Conservation (phyloP, 2,113 vertebrate genomes). For the Dascyllus trimaculatus region DNA sequence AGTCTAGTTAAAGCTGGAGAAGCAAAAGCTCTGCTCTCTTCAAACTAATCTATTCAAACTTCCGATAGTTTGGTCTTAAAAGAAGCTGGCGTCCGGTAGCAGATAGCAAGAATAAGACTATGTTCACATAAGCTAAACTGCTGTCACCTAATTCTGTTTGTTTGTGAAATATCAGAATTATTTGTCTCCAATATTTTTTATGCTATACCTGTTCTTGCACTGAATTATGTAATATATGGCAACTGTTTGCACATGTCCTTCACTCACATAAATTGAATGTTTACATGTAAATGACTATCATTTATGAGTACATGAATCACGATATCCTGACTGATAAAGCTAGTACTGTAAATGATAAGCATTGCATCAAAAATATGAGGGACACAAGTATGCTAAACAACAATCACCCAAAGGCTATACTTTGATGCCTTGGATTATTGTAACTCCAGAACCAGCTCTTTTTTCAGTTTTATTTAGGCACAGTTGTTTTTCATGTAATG, state of each 20-base stretch:
- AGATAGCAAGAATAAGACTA: not conserved
- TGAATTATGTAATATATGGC: not conserved
- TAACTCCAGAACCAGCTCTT: not conserved
- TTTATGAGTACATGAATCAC: not conserved
- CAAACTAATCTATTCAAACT: not conserved
- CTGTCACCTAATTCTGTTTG: not conserved
- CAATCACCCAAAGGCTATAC: not conserved
- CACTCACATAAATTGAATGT: conserved; percentile 6
- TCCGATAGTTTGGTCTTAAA: not conserved
- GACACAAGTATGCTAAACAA: not conserved
- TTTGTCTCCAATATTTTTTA: not conserved
- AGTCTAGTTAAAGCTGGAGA: not conserved
- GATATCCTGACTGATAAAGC: not conserved
- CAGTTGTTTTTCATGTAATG: not conserved
- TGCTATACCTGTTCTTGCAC: not conserved
- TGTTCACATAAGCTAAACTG: conserved; percentile 17
- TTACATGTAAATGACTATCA: conserved; percentile 13
- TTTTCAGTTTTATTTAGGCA: not conserved
- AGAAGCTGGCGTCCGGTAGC: not conserved
- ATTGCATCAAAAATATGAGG: not conserved
- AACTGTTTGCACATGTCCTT: conserved; percentile 22
- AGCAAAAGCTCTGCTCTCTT: not conserved
- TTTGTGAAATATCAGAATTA: not conserved
- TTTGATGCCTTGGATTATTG: not conserved
- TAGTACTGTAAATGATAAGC: not conserved